Conservation (phyloP, 2,888 invertebrate genomes). For the Nudaria mundana region DNA sequence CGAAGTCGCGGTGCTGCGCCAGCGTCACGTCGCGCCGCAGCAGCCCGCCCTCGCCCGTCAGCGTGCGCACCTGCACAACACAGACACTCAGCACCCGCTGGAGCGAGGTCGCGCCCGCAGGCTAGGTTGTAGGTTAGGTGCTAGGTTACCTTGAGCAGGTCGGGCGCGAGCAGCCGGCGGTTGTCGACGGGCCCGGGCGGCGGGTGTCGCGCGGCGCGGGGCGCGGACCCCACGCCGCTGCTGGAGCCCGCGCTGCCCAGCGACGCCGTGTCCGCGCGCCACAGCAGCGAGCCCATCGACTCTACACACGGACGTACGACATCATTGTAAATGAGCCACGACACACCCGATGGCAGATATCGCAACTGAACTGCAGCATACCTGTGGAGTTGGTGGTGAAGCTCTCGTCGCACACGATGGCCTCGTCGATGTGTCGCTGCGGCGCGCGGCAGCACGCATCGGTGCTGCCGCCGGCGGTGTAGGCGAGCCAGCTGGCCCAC, state of each 20-base stretch:
- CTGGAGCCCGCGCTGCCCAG: slow-evolving; percentile 86
- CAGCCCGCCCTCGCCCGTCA: slow-evolving; percentile 94
- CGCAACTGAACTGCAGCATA: slow-evolving; percentile 21
- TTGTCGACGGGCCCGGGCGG: slow-evolving; percentile 79
- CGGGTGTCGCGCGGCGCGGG: slow-evolving; percentile 20
- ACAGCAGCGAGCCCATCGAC: slow-evolving; percentile 83
- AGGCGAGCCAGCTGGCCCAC: slow-evolving; percentile 91
- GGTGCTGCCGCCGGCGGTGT: slow-evolving; percentile 78
- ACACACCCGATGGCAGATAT: background rate
- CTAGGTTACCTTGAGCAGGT: slow-evolving; percentile 82
- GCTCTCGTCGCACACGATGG: slow-evolving; percentile 85
- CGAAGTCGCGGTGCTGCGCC: slow-evolving; percentile 91
- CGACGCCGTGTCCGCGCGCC: slow-evolving; percentile 80
- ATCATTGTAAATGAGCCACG: background rate
- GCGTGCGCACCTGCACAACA: slow-evolving; percentile 77
- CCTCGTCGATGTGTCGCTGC: slow-evolving; percentile 77
- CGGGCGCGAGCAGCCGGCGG: slow-evolving; percentile 83
- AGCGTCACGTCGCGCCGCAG: slow-evolving; percentile 87
- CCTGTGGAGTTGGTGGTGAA: slow-evolving; percentile 83
- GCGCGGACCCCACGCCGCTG: slow-evolving; percentile 81
- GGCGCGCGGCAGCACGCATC: slow-evolving; percentile 50
- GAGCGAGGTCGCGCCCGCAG: too few species aligned
- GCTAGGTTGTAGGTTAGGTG: too few species aligned
- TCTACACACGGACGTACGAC: slow-evolving; percentile 53
- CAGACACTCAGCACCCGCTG: too few species aligned